Evolutionary conservation across 2,797 vertebrate species (phyloP).

Genomic region (Alectoris magna): DNA sequence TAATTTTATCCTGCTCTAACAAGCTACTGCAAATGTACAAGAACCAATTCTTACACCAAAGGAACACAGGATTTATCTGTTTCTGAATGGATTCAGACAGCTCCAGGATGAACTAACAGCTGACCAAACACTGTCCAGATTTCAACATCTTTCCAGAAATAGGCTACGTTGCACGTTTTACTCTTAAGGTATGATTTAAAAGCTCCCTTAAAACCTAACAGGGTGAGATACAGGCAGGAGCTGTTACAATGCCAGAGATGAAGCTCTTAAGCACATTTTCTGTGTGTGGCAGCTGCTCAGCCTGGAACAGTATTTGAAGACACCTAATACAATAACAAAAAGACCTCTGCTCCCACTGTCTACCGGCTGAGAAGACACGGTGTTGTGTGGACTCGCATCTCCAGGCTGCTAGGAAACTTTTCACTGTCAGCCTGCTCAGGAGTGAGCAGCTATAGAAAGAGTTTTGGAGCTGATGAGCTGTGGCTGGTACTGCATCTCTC

Average conservation of each 20-base stretch:
- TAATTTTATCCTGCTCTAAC: not conserved
- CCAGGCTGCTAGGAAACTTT: not conserved
- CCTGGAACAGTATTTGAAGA: not conserved
- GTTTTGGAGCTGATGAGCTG: not conserved
- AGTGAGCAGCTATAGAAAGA: not conserved
- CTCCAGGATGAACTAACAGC: not conserved
- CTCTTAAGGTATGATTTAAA: not conserved
- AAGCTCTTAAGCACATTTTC: not conserved
- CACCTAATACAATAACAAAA: not conserved
- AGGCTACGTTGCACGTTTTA: not conserved
- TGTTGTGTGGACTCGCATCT: not conserved
- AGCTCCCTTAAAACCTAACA: not conserved
- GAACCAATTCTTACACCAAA: not conserved
- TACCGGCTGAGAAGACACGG: not conserved
- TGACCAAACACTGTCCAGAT: not conserved
- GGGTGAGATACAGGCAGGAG: not conserved
- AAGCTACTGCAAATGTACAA: not conserved
- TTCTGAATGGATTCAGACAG: not conserved
- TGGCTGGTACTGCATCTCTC: not conserved
- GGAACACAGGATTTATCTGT: not conserved
- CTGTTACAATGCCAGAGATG: not conserved
- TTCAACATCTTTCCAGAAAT: not conserved
- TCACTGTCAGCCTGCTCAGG: not conserved
- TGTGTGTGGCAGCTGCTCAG: not conserved
- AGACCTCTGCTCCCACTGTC: not conserved